Evolutionary conservation across 2,113 vertebrate genomes (phyloP), one percentile per base, ranked within the genome.

Genomic region (Sigmodon hispidus): DNA sequence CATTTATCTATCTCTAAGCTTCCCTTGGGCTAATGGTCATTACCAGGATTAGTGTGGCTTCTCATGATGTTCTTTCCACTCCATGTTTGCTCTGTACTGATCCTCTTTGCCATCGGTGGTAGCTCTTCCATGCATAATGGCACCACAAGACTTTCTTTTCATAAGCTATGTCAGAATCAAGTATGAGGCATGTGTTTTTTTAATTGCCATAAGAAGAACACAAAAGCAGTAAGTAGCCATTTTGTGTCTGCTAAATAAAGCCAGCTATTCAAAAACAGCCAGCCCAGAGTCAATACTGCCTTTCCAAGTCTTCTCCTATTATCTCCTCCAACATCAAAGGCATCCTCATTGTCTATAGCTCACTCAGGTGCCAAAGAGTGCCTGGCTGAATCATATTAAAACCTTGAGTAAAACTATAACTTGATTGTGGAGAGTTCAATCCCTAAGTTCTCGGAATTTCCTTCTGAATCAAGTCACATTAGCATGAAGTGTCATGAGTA

Each of bases 401-500:
- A 26, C 45, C 72, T 95, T 84, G 16, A 91, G 34, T 95, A 40
- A 95, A 95, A 92, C 70, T 61, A 40, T 19, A 67, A 10, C 79
- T 89, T 89, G 61, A 40, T 89, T 76, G 17, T 96, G 50, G 6
- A 92, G 63, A 93, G 73, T 40, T 65, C 7, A 70, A 45, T 72
- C n/a, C 69, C 50, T 93, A 72, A 59, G 10, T 91, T 95, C 63
- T 91, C 94, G 77, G 87, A 96, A 95, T 97, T 96, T 98, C 67
- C 34, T 93, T 88, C 31, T 88, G 77, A 94, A 75, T 92, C 80
- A 87, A 31, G 12, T 45, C 29, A 36, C 8, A 13, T 40, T 83
- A 90, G 26, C 52, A 22, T 48, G 3, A 93, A 79, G 34, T 67
- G 15, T 83, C 40, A 87, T 63, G 45, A 93, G 77, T 79, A 91